phyloP scores from a whole-genome alignment of 2,888 invertebrate genomes.

The Saturnia pavonia region DNA sequence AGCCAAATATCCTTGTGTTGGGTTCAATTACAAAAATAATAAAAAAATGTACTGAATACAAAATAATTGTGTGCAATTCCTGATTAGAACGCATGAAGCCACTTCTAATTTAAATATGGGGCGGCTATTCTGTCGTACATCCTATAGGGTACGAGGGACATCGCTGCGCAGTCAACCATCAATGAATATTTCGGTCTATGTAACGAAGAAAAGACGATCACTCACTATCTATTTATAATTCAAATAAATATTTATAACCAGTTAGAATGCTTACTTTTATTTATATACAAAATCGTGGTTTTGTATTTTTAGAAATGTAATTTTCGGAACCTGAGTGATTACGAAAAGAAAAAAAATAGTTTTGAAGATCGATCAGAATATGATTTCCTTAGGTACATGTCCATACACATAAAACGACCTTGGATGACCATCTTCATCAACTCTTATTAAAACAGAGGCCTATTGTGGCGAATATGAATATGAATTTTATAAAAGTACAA shows the following conservation, averaged over 20 bases:
- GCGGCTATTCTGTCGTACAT: slow-evolving; percentile 61
- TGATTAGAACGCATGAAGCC: slow-evolving; percentile 46
- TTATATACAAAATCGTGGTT: neutral
- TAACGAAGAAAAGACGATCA: slow-evolving; percentile 4
- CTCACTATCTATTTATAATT: neutral
- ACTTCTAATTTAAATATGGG: slow-evolving; percentile 41
- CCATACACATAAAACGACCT: too few species aligned
- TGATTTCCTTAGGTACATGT: too few species aligned
- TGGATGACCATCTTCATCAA: too few species aligned
- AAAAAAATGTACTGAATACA: slow-evolving; percentile 19
- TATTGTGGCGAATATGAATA: too few species aligned
- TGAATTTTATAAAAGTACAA: too few species aligned
- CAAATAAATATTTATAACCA: neutral
- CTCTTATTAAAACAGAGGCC: too few species aligned
- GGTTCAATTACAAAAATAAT: neutral
- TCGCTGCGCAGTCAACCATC: slow-evolving; percentile 34
- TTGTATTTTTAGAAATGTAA: neutral
- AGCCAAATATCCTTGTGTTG: too few species aligned
- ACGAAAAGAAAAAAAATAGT: too few species aligned
- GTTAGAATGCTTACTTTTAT: neutral
- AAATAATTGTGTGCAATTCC: slow-evolving; percentile 44
- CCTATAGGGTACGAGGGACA: slow-evolving; percentile 39
- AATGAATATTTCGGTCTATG: slow-evolving; percentile 23
- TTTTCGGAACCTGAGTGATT: neutral
- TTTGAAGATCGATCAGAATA: too few species aligned